These are phyloP conservation scores for Megalops cyprinoides DNA, from an alignment of 2,797 vertebrate genomes.

Conservation along the genomic window DNA sequence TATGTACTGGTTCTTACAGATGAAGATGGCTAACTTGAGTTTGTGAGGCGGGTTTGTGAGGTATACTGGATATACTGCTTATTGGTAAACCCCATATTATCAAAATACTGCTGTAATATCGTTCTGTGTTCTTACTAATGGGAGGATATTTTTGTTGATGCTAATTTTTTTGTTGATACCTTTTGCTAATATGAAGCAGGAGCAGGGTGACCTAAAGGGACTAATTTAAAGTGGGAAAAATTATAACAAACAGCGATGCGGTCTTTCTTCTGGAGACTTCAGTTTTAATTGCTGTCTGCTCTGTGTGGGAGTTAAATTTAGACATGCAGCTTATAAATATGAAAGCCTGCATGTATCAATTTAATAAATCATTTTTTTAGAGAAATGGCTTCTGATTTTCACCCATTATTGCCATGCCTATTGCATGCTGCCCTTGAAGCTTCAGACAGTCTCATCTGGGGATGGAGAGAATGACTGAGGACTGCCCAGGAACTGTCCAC, in stretches of 20 bases:
- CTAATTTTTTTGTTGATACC: no score
- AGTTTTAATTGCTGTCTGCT: not conserved
- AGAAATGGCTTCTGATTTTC: no score
- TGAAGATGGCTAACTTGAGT: no score
- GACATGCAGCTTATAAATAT: not conserved
- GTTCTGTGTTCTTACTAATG: no score
- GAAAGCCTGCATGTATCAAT: not conserved
- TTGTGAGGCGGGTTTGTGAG: no score
- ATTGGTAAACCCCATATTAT: no score
- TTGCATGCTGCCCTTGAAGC: not conserved
- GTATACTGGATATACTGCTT: no score
- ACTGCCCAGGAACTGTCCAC: not conserved
- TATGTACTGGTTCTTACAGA: no score
- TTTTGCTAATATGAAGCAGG: no score
- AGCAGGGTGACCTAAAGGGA: not conserved
- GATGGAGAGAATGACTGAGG: not conserved
- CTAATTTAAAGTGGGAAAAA: not conserved
- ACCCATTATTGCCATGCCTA: not conserved
- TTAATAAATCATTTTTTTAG: not conserved
- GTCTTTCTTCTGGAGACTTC: not conserved
- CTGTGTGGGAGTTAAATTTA: slow-evolving; percentile 1
- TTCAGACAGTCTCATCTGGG: not conserved
- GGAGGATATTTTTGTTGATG: no score
- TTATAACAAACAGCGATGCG: not conserved
- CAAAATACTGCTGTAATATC: no score